These are phyloP conservation scores for Hemitrygon akajei DNA, from an alignment of 2,797 vertebrate species.

Conservation along the genomic window DNA sequence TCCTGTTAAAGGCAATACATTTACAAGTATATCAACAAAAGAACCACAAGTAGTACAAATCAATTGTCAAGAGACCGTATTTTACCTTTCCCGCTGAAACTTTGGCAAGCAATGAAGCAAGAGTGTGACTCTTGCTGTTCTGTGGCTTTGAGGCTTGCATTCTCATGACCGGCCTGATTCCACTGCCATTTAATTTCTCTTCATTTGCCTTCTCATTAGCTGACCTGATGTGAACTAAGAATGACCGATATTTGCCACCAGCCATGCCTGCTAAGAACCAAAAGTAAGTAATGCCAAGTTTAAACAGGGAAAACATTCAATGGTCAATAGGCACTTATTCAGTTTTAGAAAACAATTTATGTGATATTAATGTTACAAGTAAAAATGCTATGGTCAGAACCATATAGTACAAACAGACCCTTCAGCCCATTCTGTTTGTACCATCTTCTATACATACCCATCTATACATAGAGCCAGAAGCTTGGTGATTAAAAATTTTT, in stretches of 20 bases:
- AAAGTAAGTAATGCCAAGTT: conserved; percentile 3
- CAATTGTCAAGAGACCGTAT: conserved; percentile 4
- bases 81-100: conserved; percentile 92
- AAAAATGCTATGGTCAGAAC: too few relatives aligned
- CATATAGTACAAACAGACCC: too few relatives aligned
- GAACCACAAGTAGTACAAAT: not conserved
- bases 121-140: conserved; percentile 80
- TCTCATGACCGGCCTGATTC: conserved; percentile 81
- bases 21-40: not conserved
- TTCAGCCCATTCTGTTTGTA: too few relatives aligned
- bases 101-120: conserved; percentile 87
- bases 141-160: conserved; percentile 84
- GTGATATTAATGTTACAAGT: too few relatives aligned
- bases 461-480: too few relatives aligned
- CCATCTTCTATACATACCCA: too few relatives aligned
- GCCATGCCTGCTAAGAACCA: conserved; percentile 75
- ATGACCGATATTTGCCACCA: conserved; percentile 95
- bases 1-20: conserved; percentile 61
- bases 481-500: too few relatives aligned
- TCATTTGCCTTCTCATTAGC: conserved; percentile 82
- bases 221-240: conserved; percentile 95
- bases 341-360: not conserved
- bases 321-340: not conserved
- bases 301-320: not conserved
- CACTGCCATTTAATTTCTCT: conserved; percentile 66